A percentile compares a stretch with the other conserved stretches of the same genome.
Conservation (phyloP, 2,113 vertebrate species). For the Tachycineta bicolor region DNA sequence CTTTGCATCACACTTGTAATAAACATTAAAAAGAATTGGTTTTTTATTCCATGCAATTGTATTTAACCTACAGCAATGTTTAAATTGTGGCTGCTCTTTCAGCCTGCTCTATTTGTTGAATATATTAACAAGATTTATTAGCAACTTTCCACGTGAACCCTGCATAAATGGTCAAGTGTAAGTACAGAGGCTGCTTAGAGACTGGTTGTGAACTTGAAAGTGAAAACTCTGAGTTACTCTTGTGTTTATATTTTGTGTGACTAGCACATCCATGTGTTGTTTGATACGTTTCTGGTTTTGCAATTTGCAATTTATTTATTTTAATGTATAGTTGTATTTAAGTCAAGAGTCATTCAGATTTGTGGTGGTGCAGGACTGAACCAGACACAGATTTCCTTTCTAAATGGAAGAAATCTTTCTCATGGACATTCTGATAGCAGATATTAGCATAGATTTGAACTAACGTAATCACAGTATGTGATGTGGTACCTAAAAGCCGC, state of each 20-base stretch:
- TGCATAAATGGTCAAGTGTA: not conserved
- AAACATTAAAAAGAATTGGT: not conserved
- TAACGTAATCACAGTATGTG: not conserved
- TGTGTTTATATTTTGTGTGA: not conserved
- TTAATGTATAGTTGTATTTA: not conserved
- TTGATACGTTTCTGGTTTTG: not conserved
- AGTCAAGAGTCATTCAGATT: not conserved
- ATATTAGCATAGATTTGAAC: not conserved
- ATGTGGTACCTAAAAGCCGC: not conserved
- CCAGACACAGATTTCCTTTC: slow-evolving; percentile 5
- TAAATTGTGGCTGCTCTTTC: not conserved
- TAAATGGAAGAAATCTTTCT: slow-evolving; percentile 4
- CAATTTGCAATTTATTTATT: not conserved
- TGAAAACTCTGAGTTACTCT: not conserved
- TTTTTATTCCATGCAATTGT: not conserved
- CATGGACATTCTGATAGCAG: not conserved
- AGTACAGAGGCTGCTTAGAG: not conserved
- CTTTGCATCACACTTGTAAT: not conserved
- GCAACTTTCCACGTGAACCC: not conserved
- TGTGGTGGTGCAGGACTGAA: too few species aligned
- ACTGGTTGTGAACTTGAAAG: not conserved
- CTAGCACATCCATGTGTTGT: not conserved
- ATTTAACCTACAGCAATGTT: not conserved
- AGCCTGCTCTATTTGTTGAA: not conserved
- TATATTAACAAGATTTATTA: not conserved